Conservation (phyloP, 2,888 invertebrate genomes). For the Meteorus cinctellus region DNA sequence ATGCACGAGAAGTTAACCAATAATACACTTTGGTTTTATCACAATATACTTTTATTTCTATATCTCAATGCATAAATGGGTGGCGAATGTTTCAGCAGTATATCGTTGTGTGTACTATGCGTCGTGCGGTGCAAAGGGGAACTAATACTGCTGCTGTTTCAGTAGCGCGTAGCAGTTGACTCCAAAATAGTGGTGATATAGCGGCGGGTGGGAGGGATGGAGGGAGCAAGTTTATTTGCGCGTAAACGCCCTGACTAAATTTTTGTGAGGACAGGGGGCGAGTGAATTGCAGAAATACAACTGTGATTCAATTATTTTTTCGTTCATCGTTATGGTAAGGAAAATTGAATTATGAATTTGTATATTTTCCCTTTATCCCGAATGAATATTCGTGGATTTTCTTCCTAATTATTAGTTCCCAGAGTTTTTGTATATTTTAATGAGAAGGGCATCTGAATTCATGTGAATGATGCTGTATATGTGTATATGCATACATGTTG, state of each 20-base stretch:
- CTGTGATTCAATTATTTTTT: neutral
- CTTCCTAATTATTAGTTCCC: slow-evolving; percentile 4
- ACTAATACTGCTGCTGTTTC: neutral
- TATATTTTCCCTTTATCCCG: neutral
- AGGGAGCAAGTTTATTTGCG: neutral
- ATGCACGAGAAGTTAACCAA: neutral
- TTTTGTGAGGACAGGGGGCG: too few species aligned
- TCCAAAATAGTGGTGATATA: neutral
- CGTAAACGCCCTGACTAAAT: neutral
- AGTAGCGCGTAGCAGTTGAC: neutral
- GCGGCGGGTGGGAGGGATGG: neutral
- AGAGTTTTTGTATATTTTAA: neutral
- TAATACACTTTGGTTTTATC: neutral
- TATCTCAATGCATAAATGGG: neutral
- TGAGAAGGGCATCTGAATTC: neutral
- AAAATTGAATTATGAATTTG: neutral
- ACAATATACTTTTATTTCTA: neutral
- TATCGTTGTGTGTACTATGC: slow-evolving; percentile 3
- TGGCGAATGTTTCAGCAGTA: neutral
- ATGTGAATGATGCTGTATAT: slow-evolving; percentile 49
- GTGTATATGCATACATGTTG: slow-evolving; percentile 22
- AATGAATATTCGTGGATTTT: slow-evolving; percentile 21
- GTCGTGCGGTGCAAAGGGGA: neutral
- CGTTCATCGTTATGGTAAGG: neutral
- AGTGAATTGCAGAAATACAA: neutral